phyloP scores from a whole-genome alignment of 2,113 vertebrate species.

The Seriola rivoliana region DNA sequence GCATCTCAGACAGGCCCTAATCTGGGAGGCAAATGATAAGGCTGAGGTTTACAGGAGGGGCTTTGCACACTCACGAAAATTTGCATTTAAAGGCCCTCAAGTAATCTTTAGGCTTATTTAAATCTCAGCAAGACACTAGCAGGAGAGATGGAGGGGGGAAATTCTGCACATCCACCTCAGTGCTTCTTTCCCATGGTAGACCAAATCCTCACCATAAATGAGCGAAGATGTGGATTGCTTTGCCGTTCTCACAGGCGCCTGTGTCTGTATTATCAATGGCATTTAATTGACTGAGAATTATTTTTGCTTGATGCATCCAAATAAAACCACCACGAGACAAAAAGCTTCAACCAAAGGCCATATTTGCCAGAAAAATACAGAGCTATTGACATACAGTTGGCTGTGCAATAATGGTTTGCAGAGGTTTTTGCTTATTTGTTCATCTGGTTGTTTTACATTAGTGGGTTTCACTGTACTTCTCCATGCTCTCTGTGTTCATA shows the following conservation, averaged over 20 bases:
- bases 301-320: constrained; percentile 61
- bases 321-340: constrained; percentile 66
- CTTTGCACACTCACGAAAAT: constrained; percentile 79
- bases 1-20: constrained; percentile 79
- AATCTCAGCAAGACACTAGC: constrained; percentile 84
- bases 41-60: constrained; percentile 79
- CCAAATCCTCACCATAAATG: constrained; percentile 79
- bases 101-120: constrained; percentile 86
- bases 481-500: constrained; percentile 40
- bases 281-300: constrained; percentile 79
- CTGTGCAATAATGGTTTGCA: constrained; percentile 39
- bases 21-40: constrained; percentile 85
- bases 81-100: constrained; percentile 86
- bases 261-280: constrained; percentile 75
- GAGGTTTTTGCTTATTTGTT: constrained; percentile 23
- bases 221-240: constrained; percentile 61
- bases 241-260: constrained; percentile 65
- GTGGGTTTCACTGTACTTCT: constrained; percentile 45
- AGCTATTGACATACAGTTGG: constrained; percentile 46
- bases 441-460: constrained; percentile 56
- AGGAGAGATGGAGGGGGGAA: constrained; percentile 48
- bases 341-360: constrained; percentile 47
- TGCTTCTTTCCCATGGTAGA: constrained; percentile 78
- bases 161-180: constrained; percentile 74
- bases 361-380: constrained; percentile 42